phyloP scores from a whole-genome alignment of 1,140 invertebrate genomes.

The Trachymyrmex cornetzi region DNA sequence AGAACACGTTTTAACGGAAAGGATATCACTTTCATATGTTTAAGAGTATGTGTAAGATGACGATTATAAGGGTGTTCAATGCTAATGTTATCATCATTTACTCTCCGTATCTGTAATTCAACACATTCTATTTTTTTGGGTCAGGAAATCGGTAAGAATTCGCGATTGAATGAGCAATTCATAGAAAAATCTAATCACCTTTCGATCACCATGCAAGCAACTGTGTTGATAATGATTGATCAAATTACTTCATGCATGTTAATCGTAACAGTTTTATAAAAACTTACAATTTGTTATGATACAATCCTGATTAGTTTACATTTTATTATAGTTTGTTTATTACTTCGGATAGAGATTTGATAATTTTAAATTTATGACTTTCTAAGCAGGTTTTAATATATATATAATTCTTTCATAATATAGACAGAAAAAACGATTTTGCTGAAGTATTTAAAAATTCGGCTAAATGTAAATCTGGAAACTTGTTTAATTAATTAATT shows the following conservation, averaged over 20 bases:
- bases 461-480: too few species aligned
- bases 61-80: conserved; percentile 36
- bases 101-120: not conserved
- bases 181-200: not conserved
- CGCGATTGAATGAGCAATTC: not conserved
- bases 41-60: not conserved
- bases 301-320: not conserved
- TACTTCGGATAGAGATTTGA: not conserved
- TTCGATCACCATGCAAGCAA: not conserved
- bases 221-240: not conserved
- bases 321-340: not conserved
- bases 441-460: too few species aligned
- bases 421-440: not conserved
- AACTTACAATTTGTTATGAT: not conserved
- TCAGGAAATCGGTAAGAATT: not conserved
- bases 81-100: not conserved
- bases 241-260: not conserved
- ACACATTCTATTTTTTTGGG: not conserved
- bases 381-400: not conserved
- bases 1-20: conserved; percentile 45
- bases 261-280: not conserved
- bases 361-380: not conserved
- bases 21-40: conserved; percentile 56
- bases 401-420: not conserved
- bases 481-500: too few species aligned